Percentiles rank a stretch among this genome's conserved stretches.
Conservation (phyloP, 2,797 vertebrate genomes). For the Atherinosoma microstoma region DNA sequence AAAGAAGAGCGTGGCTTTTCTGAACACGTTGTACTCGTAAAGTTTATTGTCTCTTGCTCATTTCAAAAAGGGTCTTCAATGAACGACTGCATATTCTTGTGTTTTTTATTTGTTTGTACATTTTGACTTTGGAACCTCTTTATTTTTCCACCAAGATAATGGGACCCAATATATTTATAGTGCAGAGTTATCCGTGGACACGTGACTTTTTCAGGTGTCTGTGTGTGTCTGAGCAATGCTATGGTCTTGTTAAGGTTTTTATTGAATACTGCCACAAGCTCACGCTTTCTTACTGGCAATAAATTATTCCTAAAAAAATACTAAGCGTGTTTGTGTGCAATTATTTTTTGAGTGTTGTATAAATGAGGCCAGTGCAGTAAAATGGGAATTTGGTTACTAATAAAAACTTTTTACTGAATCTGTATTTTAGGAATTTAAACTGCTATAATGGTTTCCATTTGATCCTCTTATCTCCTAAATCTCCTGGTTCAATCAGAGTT, state of each 20-base stretch:
- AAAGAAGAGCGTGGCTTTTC: slow-evolving; percentile 75
- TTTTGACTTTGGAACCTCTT: slow-evolving; percentile 86
- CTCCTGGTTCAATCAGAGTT: not conserved
- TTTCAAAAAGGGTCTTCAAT: slow-evolving; percentile 88
- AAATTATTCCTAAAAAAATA: slow-evolving; percentile 99
- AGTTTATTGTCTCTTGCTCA: slow-evolving; percentile 80
- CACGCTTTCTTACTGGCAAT: slow-evolving; percentile 99
- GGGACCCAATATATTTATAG: slow-evolving; percentile 93
- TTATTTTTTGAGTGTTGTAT: slow-evolving; percentile 1
- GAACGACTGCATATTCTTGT: slow-evolving; percentile 89
- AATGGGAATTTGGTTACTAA: not conserved
- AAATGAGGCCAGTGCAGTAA: not conserved
- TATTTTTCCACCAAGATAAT: slow-evolving; percentile 88
- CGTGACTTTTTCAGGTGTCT: slow-evolving; percentile 82
- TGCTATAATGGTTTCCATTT: not conserved
- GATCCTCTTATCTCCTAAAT: not conserved
- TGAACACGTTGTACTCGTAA: slow-evolving; percentile 82
- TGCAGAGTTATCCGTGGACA: slow-evolving; percentile 84
- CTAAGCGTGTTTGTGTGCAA: slow-evolving; percentile 8
- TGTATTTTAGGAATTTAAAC: not conserved
- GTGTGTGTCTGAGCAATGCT: slow-evolving; percentile 87
- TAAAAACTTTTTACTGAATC: not conserved
- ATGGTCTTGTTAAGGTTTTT: slow-evolving; percentile 99
- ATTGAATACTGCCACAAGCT: slow-evolving; percentile 98
- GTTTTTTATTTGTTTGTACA: slow-evolving; percentile 83